phyloP scores from a whole-genome alignment of 2,113 vertebrate genomes.

The Nesogale talazaci region DNA sequence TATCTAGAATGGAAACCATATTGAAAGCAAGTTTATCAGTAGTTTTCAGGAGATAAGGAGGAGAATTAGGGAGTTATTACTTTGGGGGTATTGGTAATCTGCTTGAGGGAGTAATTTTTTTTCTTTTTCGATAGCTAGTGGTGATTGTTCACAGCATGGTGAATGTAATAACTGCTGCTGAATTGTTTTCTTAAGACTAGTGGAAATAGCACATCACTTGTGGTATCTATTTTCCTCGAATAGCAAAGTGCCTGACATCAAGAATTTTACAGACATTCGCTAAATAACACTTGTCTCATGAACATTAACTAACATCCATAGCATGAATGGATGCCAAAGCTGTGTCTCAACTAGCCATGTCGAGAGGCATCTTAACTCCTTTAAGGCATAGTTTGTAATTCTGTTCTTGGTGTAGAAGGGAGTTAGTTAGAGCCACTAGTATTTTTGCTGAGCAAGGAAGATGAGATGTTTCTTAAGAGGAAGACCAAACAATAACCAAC shows the following conservation, averaged over 20 bases:
- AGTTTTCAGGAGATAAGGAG: background rate
- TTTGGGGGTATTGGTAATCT: background rate
- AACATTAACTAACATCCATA: background rate
- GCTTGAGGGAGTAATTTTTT: background rate
- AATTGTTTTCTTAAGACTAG: background rate
- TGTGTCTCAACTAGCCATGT: background rate
- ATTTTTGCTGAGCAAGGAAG: conserved; percentile 25
- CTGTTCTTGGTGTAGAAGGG: background rate
- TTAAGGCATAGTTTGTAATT: conserved; percentile 28
- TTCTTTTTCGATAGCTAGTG: background rate
- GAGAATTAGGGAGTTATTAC: no score
- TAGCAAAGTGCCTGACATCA: background rate
- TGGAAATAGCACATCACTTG: background rate
- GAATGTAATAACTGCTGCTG: background rate
- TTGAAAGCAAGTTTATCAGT: background rate
- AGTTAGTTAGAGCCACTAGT: conserved; percentile 1
- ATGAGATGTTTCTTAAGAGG: background rate
- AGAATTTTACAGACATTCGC: background rate
- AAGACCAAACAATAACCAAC: background rate
- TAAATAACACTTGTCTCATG: background rate
- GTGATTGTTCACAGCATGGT: background rate
- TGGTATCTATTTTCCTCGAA: background rate
- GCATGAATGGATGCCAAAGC: background rate
- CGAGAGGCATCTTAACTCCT: conserved; percentile 13
- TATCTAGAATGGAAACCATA: background rate